A percentile compares a stretch with the other conserved stretches of the same genome.
phyloP scores from a whole-genome alignment of 2,113 vertebrate species.

The Columba livia region DNA sequence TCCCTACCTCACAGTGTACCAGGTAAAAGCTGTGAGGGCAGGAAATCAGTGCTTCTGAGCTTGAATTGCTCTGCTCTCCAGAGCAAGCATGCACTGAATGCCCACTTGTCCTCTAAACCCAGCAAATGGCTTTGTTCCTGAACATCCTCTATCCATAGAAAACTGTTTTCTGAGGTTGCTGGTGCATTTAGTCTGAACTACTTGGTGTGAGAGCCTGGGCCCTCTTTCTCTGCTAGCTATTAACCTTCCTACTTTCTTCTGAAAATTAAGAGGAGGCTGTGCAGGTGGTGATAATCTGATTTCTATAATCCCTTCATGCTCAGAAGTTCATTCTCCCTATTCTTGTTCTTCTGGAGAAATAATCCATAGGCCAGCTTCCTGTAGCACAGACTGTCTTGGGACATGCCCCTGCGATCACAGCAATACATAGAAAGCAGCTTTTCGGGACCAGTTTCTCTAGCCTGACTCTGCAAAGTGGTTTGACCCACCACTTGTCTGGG shows the following conservation, averaged over 20 bases:
- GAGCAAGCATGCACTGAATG: not conserved
- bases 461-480: not conserved
- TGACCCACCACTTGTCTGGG: not conserved
- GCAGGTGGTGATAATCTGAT: not conserved
- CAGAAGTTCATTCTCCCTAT: not conserved
- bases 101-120: not conserved
- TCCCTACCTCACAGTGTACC: not conserved
- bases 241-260: not conserved
- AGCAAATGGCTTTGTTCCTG: not conserved
- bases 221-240: not conserved
- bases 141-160: not conserved
- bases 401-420: not conserved
- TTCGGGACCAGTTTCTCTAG: not conserved
- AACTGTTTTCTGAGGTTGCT: not conserved
- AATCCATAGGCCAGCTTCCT: not conserved
- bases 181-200: not conserved
- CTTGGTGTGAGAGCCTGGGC: not conserved
- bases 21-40: not conserved
- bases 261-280: not conserved
- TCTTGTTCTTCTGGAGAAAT: not conserved
- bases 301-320: not conserved
- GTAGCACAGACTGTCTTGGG: not conserved
- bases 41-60: not conserved
- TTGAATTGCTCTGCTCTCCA: not conserved
- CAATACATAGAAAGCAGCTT: fast-evolving